A percentile compares a stretch with the other conserved stretches of the same genome.
Evolutionary conservation across 2,888 invertebrate species (phyloP).

Genomic region (Isoperla grammatica): DNA sequence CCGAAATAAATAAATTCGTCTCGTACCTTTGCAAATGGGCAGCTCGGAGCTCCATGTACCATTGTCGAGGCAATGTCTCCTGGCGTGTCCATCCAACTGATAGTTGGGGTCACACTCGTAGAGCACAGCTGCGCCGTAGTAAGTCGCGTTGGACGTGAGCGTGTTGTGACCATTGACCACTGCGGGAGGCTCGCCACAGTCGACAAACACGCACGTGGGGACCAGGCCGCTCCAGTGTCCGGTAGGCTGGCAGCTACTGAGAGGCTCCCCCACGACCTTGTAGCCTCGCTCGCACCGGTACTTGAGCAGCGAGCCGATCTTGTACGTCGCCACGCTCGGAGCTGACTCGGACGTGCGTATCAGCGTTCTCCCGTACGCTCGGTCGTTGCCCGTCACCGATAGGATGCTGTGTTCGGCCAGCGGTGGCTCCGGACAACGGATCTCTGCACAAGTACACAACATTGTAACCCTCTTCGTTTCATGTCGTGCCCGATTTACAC

Average conservation of each 20-base stretch:
- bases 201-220: slow-evolving; percentile 80
- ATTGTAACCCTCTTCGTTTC: neutral
- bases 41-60: slow-evolving; percentile 85
- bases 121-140: slow-evolving; percentile 78
- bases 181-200: slow-evolving; percentile 72
- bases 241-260: slow-evolving; percentile 79
- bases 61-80: slow-evolving; percentile 79
- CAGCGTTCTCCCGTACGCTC: slow-evolving; percentile 79
- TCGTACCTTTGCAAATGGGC: slow-evolving; percentile 71
- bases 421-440: slow-evolving; percentile 78
- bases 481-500: neutral
- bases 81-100: slow-evolving; percentile 74
- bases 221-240: slow-evolving; percentile 81
- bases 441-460: slow-evolving; percentile 53
- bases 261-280: slow-evolving; percentile 76
- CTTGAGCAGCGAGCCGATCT: slow-evolving; percentile 79
- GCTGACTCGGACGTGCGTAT: slow-evolving; percentile 67
- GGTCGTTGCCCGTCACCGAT: slow-evolving; percentile 85
- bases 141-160: slow-evolving; percentile 79
- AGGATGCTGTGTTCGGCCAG: slow-evolving; percentile 79
- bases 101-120: slow-evolving; percentile 80
- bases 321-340: slow-evolving; percentile 64
- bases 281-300: slow-evolving; percentile 87
- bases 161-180: slow-evolving; percentile 70
- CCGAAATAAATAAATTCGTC: no score